Evolutionary conservation across 2,113 vertebrate genomes (phyloP).

Genomic region (Cardinalis cardinalis): DNA sequence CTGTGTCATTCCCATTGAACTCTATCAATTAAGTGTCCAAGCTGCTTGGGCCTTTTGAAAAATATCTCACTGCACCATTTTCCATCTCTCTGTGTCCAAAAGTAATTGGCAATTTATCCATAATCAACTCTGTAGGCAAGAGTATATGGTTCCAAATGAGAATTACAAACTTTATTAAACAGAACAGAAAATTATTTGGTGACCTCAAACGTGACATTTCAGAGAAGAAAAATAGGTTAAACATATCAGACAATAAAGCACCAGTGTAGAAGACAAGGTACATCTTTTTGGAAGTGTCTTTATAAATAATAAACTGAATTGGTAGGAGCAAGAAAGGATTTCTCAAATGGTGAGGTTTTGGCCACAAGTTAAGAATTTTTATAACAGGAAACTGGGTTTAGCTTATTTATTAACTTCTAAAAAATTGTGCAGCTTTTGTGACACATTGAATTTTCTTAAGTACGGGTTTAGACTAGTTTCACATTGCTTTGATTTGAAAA

Average conservation of each 20-base stretch:
- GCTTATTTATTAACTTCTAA: not conserved
- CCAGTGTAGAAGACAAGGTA: not conserved
- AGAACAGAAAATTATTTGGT: not conserved
- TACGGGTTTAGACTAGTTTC: not conserved
- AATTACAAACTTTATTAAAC: not conserved
- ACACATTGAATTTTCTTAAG: not conserved
- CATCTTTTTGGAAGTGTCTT: not conserved
- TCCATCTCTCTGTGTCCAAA: not conserved
- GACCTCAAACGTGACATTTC: not conserved
- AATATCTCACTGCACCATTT: not conserved
- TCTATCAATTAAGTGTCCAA: not conserved
- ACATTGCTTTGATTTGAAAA: not conserved
- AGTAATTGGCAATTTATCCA: not conserved
- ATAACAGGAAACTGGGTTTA: not conserved
- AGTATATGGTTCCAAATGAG: not conserved
- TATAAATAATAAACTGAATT: not conserved
- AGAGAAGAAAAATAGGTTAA: not conserved
- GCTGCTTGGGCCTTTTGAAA: not conserved
- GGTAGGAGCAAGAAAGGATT: not conserved
- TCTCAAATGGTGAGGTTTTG: not conserved
- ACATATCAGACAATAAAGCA: not conserved
- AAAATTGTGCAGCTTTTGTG: not conserved
- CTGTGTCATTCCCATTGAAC: not conserved
- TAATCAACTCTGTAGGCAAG: not conserved
- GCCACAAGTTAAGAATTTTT: not conserved